phyloP scores from a whole-genome alignment of 2,888 invertebrate species.

The Cylloceria caligata region DNA sequence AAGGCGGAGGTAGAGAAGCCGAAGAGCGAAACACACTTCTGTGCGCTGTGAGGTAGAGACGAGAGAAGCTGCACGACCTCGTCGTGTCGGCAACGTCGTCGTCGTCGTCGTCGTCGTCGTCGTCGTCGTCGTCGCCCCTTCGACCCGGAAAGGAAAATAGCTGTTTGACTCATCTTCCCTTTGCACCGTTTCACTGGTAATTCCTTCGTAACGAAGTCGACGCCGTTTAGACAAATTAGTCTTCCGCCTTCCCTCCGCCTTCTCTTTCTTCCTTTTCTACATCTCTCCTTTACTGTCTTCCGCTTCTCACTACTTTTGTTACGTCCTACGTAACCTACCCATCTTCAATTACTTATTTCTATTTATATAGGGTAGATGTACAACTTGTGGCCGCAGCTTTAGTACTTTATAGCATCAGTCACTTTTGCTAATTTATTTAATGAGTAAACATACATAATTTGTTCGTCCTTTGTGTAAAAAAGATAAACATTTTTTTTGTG shows the following conservation, averaged over 20 bases:
- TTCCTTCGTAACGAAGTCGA: constrained; percentile 68
- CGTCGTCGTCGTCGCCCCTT: constrained; percentile 15
- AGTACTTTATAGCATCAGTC: no score
- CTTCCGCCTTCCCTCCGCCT: constrained; percentile 50
- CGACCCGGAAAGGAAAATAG: constrained; percentile 66
- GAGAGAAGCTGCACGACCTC: constrained; percentile 49
- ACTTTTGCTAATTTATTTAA: no score
- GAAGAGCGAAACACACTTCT: constrained; percentile 44
- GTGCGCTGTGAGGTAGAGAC: constrained; percentile 29
- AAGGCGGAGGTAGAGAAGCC: constrained; percentile 41
- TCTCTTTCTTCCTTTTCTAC: constrained; percentile 14
- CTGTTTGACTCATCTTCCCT: constrained; percentile 66
- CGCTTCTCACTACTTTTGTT: constrained; percentile 1
- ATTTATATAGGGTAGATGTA: background rate
- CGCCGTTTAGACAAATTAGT: constrained; percentile 72
- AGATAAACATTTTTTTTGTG: no score
- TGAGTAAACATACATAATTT: no score
- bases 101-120: constrained; percentile 12
- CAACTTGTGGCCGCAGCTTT: no score
- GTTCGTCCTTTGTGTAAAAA: no score
- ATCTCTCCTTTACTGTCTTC: constrained; percentile 11
- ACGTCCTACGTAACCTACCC: background rate
- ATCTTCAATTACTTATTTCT: constrained; percentile 1
- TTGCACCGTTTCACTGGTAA: constrained; percentile 66
- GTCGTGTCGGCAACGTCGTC: constrained; percentile 34